Evolutionary conservation across 2,797 vertebrate genomes (phyloP), one percentile per base, ranked within the genome.

Genomic region (Galaxias olidus): DNA sequence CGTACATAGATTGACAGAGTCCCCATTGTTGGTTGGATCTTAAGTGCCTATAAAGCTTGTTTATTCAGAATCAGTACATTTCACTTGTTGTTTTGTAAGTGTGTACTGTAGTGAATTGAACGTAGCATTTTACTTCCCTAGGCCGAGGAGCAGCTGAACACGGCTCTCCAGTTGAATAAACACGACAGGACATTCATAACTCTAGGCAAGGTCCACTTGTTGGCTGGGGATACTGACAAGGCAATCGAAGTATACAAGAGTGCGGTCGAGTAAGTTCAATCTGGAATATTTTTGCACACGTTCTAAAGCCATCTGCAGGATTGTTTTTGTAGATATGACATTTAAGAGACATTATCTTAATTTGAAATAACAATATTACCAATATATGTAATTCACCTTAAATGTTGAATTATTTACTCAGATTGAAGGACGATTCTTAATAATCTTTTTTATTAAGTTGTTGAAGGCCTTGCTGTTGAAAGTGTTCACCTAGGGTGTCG

Each of bases 181-280:
- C 96, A 98, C 0, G 94, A 98, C 75, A 90, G 94, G 88, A 96
- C 94, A 4, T 97, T 94, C 76, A 86, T 94, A 84, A 96, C 94
- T 90, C 91, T 99, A 45, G 98, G 97, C 54, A 97, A 96, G 79
- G 93, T 96, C 65, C 91, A 95, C 68, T 63, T 99, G 43, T 71
- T 96, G 90, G 91, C 94, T 58, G 96, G 96, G 58, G 82, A 97
- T 30, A 81, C 75, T 0, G 94, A 96, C 63, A 94, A 93, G 72
- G 96, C 97, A 78, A 90, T 97, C 0, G 94, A 96, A 46, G 91
- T 96, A 78, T 98, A 96, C 57, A 95, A 93, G 87, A 94, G 89
- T 60, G 96, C 95, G 0, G 87, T 98, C 54, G 95, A 98, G 98
- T 99, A 89, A 94, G 98, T 91, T 8, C 5, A 69, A 13, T 12